These are phyloP conservation scores for Daphoenositta chrysoptera DNA, from an alignment of 2,113 vertebrate species.

Conservation along the genomic window DNA sequence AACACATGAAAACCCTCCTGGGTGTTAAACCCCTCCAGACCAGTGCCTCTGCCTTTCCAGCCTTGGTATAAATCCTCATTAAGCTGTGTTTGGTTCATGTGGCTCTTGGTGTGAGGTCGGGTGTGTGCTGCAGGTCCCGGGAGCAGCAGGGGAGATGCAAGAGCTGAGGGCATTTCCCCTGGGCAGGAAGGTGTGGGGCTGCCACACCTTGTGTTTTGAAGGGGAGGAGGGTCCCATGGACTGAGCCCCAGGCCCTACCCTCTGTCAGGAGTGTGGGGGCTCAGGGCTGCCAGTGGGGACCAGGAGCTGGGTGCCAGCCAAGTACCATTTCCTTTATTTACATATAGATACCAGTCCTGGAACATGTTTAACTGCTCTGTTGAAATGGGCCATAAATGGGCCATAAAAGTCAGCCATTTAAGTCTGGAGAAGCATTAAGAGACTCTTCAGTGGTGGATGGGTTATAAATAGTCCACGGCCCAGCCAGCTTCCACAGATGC, in stretches of 20 bases:
- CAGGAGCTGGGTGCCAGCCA: neutral
- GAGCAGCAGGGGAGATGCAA: neutral
- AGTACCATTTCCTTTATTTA: slow-evolving; percentile 1
- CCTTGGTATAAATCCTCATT: neutral
- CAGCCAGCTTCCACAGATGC: neutral
- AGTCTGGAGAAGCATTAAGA: slow-evolving; percentile 42
- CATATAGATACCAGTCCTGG: neutral
- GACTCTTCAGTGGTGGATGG: slow-evolving; percentile 8
- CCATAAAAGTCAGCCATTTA: slow-evolving; percentile 30
- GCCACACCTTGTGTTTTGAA: neutral
- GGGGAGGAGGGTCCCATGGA: neutral
- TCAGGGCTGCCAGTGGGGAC: neutral
- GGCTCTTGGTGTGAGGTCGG: neutral
- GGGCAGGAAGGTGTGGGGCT: neutral
- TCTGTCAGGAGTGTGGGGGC: neutral
- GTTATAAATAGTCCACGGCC: neutral
- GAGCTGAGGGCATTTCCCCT: too few relatives aligned
- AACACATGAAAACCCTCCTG: neutral
- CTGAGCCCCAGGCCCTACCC: neutral
- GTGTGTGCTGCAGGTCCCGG: neutral
- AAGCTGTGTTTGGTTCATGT: neutral
- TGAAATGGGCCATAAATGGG: slow-evolving; percentile 20
- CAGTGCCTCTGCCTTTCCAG: neutral
- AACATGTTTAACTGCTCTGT: slow-evolving; percentile 23
- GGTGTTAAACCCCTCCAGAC: neutral